phyloP scores from a whole-genome alignment of 1,140 invertebrate genomes.

The Rhagoletis pomonella region DNA sequence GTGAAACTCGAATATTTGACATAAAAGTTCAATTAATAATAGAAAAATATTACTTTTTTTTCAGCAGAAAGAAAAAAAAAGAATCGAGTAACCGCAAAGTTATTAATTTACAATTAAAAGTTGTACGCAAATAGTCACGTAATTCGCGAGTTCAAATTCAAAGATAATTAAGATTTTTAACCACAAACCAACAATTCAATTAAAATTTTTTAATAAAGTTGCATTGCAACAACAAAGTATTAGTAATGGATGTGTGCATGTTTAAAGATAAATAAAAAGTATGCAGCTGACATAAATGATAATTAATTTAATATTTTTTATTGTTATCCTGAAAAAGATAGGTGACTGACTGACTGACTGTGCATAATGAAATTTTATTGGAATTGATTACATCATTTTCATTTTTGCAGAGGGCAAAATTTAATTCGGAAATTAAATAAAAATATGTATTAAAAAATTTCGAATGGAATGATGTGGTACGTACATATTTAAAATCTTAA shows the following conservation, averaged over 20 bases:
- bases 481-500: no score
- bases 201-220: constrained; percentile 20
- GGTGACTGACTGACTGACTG: background rate
- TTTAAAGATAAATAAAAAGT: background rate
- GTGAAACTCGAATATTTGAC: no score
- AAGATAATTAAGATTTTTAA: constrained; percentile 36
- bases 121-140: constrained; percentile 7
- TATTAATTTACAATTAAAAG: constrained; percentile 26
- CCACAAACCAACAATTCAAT: constrained; percentile 36
- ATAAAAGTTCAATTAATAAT: no score
- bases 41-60: no score
- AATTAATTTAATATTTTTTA: constrained; percentile 30
- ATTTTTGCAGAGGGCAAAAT: background rate
- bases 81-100: background rate
- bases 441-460: background rate
- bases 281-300: background rate
- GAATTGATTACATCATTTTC: background rate
- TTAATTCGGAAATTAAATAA: background rate
- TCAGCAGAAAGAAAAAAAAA: background rate
- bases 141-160: background rate
- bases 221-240: background rate
- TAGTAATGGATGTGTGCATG: background rate
- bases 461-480: no score
- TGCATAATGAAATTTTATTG: constrained; percentile 7
- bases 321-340: background rate